phyloP scores from a whole-genome alignment of 1,140 invertebrate genomes.

The Anastrepha ludens region DNA sequence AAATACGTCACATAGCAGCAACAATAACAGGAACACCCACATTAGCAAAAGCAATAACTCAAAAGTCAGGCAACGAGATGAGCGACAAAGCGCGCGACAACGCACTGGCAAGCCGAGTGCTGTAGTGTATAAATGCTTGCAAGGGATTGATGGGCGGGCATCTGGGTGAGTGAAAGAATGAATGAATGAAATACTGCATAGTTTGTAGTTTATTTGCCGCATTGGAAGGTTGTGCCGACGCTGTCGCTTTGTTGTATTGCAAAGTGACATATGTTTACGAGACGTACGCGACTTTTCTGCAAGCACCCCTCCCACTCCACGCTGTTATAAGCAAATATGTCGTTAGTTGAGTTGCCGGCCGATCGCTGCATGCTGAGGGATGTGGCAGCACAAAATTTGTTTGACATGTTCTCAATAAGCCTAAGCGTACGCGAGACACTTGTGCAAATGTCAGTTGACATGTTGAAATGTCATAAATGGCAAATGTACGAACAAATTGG shows the following conservation, averaged over 20 bases:
- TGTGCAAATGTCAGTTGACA: constrained; percentile 42
- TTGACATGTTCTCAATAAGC: constrained; percentile 42
- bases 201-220: not conserved
- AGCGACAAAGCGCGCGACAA: not conserved
- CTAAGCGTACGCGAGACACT: not conserved
- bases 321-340: not conserved
- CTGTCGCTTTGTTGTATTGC: constrained; percentile 10
- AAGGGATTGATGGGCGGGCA: not conserved
- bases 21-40: not conserved
- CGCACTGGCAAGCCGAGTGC: not conserved
- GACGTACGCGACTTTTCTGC: not conserved
- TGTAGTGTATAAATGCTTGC: not conserved
- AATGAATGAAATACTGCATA: not conserved
- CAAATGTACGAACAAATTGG: constrained; percentile 34
- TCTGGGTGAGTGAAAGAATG: not conserved
- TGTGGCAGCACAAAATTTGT: not conserved
- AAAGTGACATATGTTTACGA: constrained; percentile 5
- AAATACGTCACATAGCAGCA: not conserved
- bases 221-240: not conserved
- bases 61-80: not conserved
- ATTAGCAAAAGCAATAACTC: constrained; percentile 10
- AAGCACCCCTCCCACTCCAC: not conserved
- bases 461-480: constrained; percentile 20
- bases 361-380: not conserved
- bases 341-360: not conserved